phyloP scores from a whole-genome alignment of 2,113 vertebrate species.

The Cynoglossus semilaevis region DNA sequence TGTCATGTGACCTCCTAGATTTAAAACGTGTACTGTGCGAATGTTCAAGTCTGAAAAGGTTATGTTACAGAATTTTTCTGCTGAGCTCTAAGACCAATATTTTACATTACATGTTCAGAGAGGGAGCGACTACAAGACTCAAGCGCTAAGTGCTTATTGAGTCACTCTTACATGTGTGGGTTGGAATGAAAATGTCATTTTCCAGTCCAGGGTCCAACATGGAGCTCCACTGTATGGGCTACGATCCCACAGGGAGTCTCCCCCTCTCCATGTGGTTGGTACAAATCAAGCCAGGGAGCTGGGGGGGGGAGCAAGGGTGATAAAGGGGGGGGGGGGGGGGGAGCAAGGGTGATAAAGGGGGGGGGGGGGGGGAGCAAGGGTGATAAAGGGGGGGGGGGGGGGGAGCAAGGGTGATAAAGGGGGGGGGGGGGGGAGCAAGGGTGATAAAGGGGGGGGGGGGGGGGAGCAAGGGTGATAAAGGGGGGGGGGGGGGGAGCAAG shows the following conservation, averaged over 20 bases:
- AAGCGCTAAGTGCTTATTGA: conserved; percentile 65
- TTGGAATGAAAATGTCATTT: conserved; percentile 66
- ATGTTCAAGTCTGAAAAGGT: too few relatives aligned
- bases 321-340: not conserved
- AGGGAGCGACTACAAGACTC: conserved; percentile 47
- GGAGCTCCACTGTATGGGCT: conserved; percentile 22
- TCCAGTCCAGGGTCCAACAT: conserved; percentile 37
- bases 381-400: conserved; percentile 8
- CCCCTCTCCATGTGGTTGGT: conserved; percentile 30
- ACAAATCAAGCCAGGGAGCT: conserved; percentile 32
- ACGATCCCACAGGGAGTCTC: conserved; percentile 33
- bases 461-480: not conserved
- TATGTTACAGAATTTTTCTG: conserved; percentile 24
- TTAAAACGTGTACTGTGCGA: too few relatives aligned
- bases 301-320: not conserved
- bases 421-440: not conserved
- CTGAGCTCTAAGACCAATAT: conserved; percentile 43
- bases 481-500: not conserved
- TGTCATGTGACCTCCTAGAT: too few relatives aligned
- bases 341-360: too few relatives aligned
- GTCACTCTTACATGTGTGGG: conserved; percentile 65
- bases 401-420: not conserved
- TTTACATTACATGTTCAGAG: conserved; percentile 61
- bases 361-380: too few relatives aligned
- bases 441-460: conserved; percentile 5